These are phyloP conservation scores for Nycticorax nycticorax DNA, from an alignment of 2,113 vertebrate species.

Conservation along the genomic window DNA sequence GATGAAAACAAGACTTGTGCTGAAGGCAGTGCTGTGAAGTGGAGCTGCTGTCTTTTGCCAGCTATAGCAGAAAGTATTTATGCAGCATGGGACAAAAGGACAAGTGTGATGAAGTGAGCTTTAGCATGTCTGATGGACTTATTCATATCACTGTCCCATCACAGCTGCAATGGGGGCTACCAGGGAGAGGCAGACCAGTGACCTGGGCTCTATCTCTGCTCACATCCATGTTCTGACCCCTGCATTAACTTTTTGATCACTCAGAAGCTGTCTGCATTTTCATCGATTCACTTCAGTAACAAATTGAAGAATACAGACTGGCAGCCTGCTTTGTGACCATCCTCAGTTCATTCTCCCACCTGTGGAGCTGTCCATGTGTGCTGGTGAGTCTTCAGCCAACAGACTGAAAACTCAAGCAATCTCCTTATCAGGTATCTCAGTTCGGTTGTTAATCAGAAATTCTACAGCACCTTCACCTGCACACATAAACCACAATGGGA, in stretches of 20 bases:
- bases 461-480: constrained; percentile 79
- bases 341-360: constrained; percentile 7
- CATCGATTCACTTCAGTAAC: not conserved
- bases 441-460: constrained; percentile 83
- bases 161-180: not conserved
- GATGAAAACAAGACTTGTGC: not conserved
- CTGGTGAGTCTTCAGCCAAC: constrained; percentile 65
- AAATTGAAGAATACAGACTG: not conserved
- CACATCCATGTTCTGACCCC: not conserved
- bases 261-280: not conserved
- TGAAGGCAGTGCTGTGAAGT: not conserved
- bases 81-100: not conserved
- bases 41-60: not conserved
- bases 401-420: constrained; percentile 69
- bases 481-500: not conserved
- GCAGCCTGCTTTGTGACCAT: not conserved
- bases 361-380: constrained; percentile 51
- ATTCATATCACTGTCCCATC: not conserved
- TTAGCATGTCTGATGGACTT: not conserved
- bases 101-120: not conserved
- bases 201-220: not conserved
- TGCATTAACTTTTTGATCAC: not conserved
- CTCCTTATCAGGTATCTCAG: constrained; percentile 80
- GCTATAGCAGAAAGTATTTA: not conserved
- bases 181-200: not conserved